Conservation (phyloP, 2,113 vertebrate genomes). For the Cariama cristata region DNA sequence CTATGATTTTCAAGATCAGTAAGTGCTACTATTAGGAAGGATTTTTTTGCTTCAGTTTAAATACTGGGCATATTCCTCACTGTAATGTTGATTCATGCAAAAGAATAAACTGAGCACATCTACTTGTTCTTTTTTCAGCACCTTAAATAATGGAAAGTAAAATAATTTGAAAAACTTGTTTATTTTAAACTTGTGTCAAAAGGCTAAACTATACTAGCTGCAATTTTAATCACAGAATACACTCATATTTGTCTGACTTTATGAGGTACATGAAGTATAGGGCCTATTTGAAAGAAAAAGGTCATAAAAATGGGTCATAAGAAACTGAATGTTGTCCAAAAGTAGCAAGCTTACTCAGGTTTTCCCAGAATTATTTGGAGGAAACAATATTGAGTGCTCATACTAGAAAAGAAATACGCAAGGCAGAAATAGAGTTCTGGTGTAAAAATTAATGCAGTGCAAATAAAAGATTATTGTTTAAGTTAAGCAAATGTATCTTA, state of each 20-base stretch:
- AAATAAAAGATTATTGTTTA: slow-evolving; percentile 42
- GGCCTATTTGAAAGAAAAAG: slow-evolving; percentile 3
- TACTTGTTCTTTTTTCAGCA: slow-evolving; percentile 50
- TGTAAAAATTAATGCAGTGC: not conserved
- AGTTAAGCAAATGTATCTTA: slow-evolving; percentile 12
- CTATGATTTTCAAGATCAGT: slow-evolving; percentile 36
- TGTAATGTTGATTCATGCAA: slow-evolving; percentile 55
- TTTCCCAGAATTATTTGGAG: not conserved
- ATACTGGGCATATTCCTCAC: slow-evolving; percentile 43
- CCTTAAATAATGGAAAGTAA: slow-evolving; percentile 30
- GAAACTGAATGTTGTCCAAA: not conserved
- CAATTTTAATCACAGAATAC: slow-evolving; percentile 72
- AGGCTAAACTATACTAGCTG: slow-evolving; percentile 60
- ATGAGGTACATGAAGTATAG: slow-evolving; percentile 32
- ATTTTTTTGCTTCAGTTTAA: slow-evolving; percentile 59
- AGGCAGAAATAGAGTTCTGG: not conserved
- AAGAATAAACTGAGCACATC: slow-evolving; percentile 7
- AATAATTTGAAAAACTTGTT: slow-evolving; percentile 60
- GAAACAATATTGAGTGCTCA: not conserved
- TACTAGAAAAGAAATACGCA: not conserved
- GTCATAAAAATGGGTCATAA: slow-evolving; percentile 16
- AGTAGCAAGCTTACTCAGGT: not conserved
- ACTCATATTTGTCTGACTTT: slow-evolving; percentile 65
- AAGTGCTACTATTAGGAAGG: slow-evolving; percentile 44
- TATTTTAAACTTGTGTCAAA: slow-evolving; percentile 66